Base-by-base conservation (phyloP, 2,888 invertebrate species). In the Coelinius sp. region DNA sequence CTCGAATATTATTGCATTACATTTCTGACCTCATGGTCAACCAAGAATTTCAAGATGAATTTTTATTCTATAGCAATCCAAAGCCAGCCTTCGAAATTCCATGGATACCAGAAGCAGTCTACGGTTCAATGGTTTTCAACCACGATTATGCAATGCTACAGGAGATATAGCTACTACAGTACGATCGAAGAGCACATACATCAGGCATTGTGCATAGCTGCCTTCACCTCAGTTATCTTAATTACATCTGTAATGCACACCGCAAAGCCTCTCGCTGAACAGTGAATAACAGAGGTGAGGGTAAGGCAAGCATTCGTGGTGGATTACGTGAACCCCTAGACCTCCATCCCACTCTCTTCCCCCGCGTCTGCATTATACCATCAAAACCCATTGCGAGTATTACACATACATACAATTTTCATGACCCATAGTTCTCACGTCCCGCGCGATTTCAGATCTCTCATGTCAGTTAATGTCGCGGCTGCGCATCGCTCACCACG, bases 171-270 rank as follows among this genome's bases (percentile, higher is more conserved):
- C 25, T 53, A 44, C 25, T 70, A 69, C 20, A 68, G 25, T 79
- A 74, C 76, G 75, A 80, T 78, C 78, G 78, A 79, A 79, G 77
- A 74, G 80, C 81, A 81, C 84, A 85, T 68, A 68, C 80, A 85
- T 85, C 84, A 85, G 77, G 75, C 82, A 85, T 84, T 85, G 84
- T 86, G 84, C 82, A 85, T 84, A 84, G 83, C 82, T 83, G 84
- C 85, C 83, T 83, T 84, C 84, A 85, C 86, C 86, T 84, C 85
- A 82, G 85, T 83, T 86, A 86, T 86, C 86, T 86, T 86, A 86
- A 86, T 86, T 86, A 85, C 85, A 86, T 86, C 86, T 86, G 86
- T 85, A 86, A 86, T 85, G 83, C 83, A 85, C 82, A 82, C 85
- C 84, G 80, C 84, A 83, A 76, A 77, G 76, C 81, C 76, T 56